Conservation (phyloP, 2,888 invertebrate genomes). For the Ellobium chinense region DNA sequence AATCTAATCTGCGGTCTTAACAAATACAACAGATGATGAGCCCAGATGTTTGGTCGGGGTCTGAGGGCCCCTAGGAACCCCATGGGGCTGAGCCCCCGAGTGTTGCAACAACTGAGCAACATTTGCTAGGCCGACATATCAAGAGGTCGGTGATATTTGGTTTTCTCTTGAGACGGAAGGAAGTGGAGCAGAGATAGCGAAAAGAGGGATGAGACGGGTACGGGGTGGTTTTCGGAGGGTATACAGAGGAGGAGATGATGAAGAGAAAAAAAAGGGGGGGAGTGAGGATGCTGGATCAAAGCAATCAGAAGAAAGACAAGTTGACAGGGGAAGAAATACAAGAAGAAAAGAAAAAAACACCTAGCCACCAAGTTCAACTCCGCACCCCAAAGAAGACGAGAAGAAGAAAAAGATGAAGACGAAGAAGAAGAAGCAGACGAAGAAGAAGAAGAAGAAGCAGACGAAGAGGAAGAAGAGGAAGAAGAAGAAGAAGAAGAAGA, state of each 20-base stretch:
- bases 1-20: no score
- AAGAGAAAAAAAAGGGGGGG: not conserved
- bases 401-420: not conserved
- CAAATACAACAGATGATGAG: no score
- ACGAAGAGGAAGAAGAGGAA: constrained; percentile 7
- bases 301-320: not conserved
- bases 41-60: no score
- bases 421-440: not conserved
- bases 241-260: not conserved
- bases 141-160: not conserved
- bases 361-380: no score
- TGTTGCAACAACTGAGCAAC: not conserved
- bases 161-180: not conserved
- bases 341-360: no score
- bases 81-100: no score
- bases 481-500: constrained; percentile 28
- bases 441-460: not conserved
- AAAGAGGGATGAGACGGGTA: no score
- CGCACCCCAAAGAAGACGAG: constrained; percentile 26
- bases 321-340: not conserved
- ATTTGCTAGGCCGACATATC: not conserved
- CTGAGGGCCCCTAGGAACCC: no score
- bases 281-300: not conserved
- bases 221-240: no score
- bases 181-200: not conserved